Evolutionary conservation across 1,140 invertebrate genomes (phyloP), one percentile per base, ranked within the genome.

Genomic region (Sarcophaga bullata): DNA sequence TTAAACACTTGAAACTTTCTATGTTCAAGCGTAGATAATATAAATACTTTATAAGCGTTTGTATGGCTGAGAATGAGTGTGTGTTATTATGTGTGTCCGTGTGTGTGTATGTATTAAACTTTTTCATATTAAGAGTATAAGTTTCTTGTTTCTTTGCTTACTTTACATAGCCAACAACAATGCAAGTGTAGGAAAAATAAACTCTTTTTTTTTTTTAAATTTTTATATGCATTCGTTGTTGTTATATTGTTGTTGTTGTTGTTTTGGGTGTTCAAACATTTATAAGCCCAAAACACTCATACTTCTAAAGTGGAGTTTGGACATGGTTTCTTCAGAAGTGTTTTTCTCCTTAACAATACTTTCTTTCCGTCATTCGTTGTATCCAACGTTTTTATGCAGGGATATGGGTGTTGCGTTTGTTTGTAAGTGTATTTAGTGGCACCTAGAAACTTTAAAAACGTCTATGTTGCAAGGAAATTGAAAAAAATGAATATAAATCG

Each of bases 391-490:
- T 37, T 37, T 37, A 37, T 37, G 4, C n/a, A 37, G 25, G 25
- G 25, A 37, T 2, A 37, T 4, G 4, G 1, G 1, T 37, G 25
- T 37, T 37, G 4, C 1, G 25, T 37, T 37, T 37, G 25, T 37
- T 37, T 37, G 25, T 37, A 37, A 25, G 47, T 78, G 49, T 78
- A 17, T 78, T 52, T 78, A 52, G 75, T 78, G 75, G 75, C 75
- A 78, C 75, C 75, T 78, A 78, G 19, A 17, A 78, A 76, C n/a
- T 73, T 73, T 75, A 75, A 48, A 17, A 75, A 75, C 47, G 37
- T 75, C 46, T 75, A 75, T 75, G 73, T 47, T 75, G 25, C 4
- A 47, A 75, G 47, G n/a, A 75, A 75, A 47, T 47, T 13, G 37
- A 8, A 48, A 15, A 75, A 75, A 9, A 47, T 15, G 25, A 75